Percentiles rank a stretch among this genome's conserved stretches.
Evolutionary conservation across 2,113 vertebrate species (phyloP).

Genomic region (Podiceps cristatus): DNA sequence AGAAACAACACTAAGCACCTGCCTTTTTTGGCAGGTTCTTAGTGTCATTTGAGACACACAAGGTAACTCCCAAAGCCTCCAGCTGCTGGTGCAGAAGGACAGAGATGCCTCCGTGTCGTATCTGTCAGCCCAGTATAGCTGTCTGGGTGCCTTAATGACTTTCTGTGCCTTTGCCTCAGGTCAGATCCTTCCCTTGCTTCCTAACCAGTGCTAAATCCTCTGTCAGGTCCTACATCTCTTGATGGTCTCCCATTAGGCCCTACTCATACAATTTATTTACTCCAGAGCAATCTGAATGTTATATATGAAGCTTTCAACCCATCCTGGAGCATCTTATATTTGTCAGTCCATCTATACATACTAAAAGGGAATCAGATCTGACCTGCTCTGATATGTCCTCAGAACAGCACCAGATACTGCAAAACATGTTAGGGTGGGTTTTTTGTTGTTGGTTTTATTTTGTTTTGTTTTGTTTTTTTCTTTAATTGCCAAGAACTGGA

Average conservation of each 20-base stretch:
- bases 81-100: not conserved
- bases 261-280: not conserved
- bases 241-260: not conserved
- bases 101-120: not conserved
- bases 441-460: no score
- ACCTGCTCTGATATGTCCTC: not conserved
- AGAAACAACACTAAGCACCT: not conserved
- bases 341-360: not conserved
- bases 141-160: not conserved
- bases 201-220: not conserved
- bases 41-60: not conserved
- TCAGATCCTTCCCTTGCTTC: not conserved
- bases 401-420: not conserved
- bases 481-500: not conserved
- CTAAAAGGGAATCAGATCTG: not conserved
- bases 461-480: not conserved
- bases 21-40: not conserved
- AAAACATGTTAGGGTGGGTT: not conserved
- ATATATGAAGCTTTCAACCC: not conserved
- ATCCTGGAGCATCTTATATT: not conserved
- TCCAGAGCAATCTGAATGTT: not conserved
- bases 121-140: not conserved
- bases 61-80: not conserved
- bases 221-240: not conserved
- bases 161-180: not conserved